A percentile compares a stretch with the other conserved stretches of the same genome.
phyloP scores from a whole-genome alignment of 1,140 invertebrate species.

The Caerostris darwini region DNA sequence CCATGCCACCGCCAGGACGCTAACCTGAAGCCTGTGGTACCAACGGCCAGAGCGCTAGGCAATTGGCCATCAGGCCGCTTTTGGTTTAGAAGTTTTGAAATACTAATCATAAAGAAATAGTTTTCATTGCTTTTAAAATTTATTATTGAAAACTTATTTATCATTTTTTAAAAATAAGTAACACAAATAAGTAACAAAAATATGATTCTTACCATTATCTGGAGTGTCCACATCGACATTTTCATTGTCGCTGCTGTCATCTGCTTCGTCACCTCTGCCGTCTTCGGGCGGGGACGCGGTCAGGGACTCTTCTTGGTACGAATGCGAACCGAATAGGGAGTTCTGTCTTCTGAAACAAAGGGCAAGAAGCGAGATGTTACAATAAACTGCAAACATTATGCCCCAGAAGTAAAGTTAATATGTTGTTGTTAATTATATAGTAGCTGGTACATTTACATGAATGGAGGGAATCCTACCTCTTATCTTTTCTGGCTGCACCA shows the following conservation, averaged over 20 bases:
- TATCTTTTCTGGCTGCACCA: constrained; percentile 95
- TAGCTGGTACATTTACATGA: background rate
- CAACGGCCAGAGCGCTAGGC: no score
- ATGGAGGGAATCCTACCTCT: constrained; percentile 88
- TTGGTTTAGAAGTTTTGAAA: no score
- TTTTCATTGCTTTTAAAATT: no score
- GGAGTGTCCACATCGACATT: constrained; percentile 75
- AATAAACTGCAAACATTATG: background rate
- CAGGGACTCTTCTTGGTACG: constrained; percentile 74
- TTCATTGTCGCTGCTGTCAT: constrained; percentile 76
- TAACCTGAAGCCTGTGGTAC: no score
- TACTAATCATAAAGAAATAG: no score
- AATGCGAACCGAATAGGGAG: constrained; percentile 62
- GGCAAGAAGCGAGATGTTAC: background rate
- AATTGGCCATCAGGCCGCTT: no score
- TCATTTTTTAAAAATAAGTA: background rate
- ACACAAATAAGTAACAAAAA: background rate
- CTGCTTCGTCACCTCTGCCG: constrained; percentile 59
- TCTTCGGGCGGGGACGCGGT: constrained; percentile 69
- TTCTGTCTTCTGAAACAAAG: constrained; percentile 63
- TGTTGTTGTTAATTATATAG: no score
- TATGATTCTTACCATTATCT: constrained; percentile 50
- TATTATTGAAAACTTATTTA: no score
- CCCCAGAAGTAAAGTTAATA: background rate
- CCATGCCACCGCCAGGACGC: no score